Base-by-base conservation (phyloP, 1,140 invertebrate genomes). In the Bemisia tabaci region DNA sequence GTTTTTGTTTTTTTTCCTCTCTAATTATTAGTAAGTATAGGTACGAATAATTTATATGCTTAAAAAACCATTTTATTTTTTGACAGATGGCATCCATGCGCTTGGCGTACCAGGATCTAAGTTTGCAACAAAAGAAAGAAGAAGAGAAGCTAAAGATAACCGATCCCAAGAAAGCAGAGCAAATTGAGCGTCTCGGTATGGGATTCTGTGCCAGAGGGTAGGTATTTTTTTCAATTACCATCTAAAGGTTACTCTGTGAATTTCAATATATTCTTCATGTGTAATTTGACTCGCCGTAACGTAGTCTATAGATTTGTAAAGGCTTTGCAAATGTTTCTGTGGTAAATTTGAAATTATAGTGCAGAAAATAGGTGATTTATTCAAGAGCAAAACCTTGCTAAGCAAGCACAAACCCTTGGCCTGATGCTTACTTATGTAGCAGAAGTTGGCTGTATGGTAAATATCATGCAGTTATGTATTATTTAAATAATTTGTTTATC, bases 101-200 rank as follows among this genome's bases (percentile, higher is more conserved):
- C 63, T 81, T 97, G 63, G 92, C 93, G 0, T 97, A 97, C 79
- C 85, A 95, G 76, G 91, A 94, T 79, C 79, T 95, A 63, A 85
- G 84, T 69, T 72, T 88, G 65, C 84, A 91, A 71, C 85, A 90
- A 58, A 87, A 88, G 69, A 88, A 89, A 74, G 81, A 91, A 66
- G 87, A 91, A 72, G 88, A 92, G 59, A 85, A 88, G 77, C 72
- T 92, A 23, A 87, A 86, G 73, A 80, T 81, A 60, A 75, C 85
- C 63, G 90, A 95, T 80, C 91, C 92, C n/a, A 84, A 84, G 67
- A 97, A 95, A 79, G 91, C 91, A 9, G 84, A 88, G 68, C 89
- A 96, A 78, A 80, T 92, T 70, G 95, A 98, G 77, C 81, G 96
- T 64, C 83, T 99, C 22, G 96, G 96, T 70, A 97, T 98, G 91